These are phyloP conservation scores for Lepidochrysops patricia DNA, from an alignment of 2,888 invertebrate genomes.

Conservation along the genomic window DNA sequence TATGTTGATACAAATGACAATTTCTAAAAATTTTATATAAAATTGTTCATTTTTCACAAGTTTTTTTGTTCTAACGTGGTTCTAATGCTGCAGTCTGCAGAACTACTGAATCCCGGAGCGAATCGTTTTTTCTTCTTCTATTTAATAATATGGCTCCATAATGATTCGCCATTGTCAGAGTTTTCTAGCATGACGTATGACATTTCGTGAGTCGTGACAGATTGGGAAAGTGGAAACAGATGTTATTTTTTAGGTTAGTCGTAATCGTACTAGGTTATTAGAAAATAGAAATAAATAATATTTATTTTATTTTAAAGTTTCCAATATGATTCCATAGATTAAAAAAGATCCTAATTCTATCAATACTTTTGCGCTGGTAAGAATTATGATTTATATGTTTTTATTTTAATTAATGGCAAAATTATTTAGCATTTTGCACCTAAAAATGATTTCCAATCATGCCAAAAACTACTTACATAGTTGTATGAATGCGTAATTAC, in stretches of 20 bases:
- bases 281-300: background rate
- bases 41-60: too few relatives aligned
- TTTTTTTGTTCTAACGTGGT: too few relatives aligned
- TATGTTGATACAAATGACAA: too few relatives aligned
- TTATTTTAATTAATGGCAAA: background rate
- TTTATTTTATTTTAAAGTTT: background rate
- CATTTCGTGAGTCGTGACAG: too few relatives aligned
- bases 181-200: too few relatives aligned
- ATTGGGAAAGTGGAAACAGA: background rate
- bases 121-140: too few relatives aligned
- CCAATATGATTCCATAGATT: background rate
- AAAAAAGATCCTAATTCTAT: background rate
- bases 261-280: background rate
- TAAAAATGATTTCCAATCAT: background rate
- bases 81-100: too few relatives aligned
- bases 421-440: background rate
- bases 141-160: too few relatives aligned
- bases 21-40: too few relatives aligned
- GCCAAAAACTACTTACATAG: background rate
- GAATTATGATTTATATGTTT: background rate
- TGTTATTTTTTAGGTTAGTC: conserved; percentile 16
- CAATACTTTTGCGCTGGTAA: background rate
- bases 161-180: too few relatives aligned
- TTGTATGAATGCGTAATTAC: background rate
- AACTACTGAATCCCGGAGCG: too few relatives aligned